These are phyloP conservation scores for Nemurella pictetii DNA, from an alignment of 2,888 invertebrate genomes.

Conservation along the genomic window DNA sequence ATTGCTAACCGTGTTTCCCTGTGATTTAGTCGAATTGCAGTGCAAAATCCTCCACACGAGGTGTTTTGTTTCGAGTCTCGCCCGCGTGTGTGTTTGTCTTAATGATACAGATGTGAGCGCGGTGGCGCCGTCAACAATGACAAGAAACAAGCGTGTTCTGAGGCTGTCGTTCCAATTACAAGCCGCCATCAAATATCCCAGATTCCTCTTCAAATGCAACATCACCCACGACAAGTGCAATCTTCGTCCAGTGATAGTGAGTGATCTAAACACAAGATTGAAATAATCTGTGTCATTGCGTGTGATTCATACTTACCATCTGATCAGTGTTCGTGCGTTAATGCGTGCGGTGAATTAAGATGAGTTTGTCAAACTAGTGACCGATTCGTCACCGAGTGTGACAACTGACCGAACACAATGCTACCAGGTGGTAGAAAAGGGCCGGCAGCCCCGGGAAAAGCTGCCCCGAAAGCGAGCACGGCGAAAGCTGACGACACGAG, in stretches of 20 bases:
- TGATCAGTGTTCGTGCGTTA: background rate
- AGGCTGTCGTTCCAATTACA: background rate
- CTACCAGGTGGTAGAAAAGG: slow-evolving; percentile 39
- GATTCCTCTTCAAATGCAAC: background rate
- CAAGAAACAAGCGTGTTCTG: slow-evolving; percentile 12
- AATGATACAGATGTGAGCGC: background rate
- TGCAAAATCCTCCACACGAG: background rate
- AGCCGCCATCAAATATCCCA: slow-evolving; percentile 1
- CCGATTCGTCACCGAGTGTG: background rate
- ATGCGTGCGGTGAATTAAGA: background rate
- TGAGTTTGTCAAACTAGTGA: background rate
- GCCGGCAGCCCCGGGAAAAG: slow-evolving; percentile 24
- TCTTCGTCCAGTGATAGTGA: background rate
- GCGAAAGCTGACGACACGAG: slow-evolving; percentile 25
- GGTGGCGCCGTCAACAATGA: background rate
- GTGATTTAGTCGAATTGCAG: background rate
- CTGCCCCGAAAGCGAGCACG: slow-evolving; percentile 10
- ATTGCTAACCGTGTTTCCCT: background rate
- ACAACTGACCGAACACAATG: slow-evolving; percentile 33
- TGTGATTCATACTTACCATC: background rate
- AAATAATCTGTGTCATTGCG: background rate
- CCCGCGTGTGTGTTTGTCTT: background rate
- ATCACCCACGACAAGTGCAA: background rate
- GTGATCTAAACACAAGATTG: background rate
- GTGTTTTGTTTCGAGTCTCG: background rate